Percentiles rank a stretch among this genome's conserved stretches.
Conservation (phyloP, 2,113 vertebrate species). For the Phycodurus eques region DNA sequence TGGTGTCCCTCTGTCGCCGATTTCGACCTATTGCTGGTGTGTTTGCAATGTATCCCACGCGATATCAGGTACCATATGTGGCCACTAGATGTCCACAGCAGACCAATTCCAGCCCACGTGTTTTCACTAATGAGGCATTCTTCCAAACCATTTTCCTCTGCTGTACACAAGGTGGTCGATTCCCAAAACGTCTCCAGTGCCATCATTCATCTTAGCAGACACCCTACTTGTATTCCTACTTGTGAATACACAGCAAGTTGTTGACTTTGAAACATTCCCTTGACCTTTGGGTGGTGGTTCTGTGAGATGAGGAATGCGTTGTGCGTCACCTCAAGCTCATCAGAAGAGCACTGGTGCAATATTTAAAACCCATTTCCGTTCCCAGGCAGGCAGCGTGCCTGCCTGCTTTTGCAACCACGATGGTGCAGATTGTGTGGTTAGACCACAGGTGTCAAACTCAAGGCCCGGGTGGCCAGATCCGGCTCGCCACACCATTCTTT, state of each 20-base stretch:
- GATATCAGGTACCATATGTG: constrained; percentile 8
- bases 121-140: constrained; percentile 12
- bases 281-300: constrained; percentile 60
- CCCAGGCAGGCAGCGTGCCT: constrained; percentile 1
- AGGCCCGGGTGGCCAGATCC: too few relatives aligned
- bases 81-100: constrained; percentile 66
- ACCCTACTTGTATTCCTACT: constrained; percentile 18
- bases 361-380: constrained; percentile 33
- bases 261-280: constrained; percentile 51
- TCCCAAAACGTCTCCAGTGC: constrained; percentile 24
- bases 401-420: constrained; percentile 33
- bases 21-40: too few relatives aligned
- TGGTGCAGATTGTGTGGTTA: constrained; percentile 25
- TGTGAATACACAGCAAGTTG: constrained; percentile 22
- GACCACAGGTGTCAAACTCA: background rate
- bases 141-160: constrained; percentile 1
- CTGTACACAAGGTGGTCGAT: constrained; percentile 47
- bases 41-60: background rate
- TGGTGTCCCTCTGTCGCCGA: too few relatives aligned
- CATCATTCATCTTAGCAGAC: constrained; percentile 52
- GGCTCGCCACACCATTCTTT: too few relatives aligned
- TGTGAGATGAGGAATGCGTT: constrained; percentile 58
- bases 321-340: background rate
- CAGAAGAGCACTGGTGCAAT: background rate
- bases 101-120: constrained; percentile 8